Conservation (phyloP, 2,888 invertebrate species). For the Yponomeuta evonymella region DNA sequence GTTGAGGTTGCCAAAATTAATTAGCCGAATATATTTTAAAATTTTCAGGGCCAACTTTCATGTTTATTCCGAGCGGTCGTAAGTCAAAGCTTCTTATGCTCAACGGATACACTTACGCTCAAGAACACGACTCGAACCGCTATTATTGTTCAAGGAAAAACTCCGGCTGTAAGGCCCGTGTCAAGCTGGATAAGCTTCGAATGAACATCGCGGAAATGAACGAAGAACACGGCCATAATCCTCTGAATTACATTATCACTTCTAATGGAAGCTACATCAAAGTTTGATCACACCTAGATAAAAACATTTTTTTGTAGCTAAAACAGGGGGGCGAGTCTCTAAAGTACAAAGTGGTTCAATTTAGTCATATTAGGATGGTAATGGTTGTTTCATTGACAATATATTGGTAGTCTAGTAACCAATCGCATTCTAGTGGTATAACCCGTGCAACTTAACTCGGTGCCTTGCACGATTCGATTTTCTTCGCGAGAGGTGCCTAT, state of each 20-base stretch:
- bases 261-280: background rate
- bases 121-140: background rate
- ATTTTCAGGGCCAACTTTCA: constrained; percentile 4
- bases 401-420: no score
- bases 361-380: no score
- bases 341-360: no score
- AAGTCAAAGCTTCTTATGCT: background rate
- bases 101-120: constrained; percentile 3
- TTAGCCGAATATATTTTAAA: background rate
- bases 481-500: no score
- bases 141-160: constrained; percentile 8
- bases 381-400: no score
- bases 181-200: background rate
- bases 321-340: no score
- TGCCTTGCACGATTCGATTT: no score
- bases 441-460: no score
- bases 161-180: background rate
- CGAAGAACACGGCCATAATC: background rate
- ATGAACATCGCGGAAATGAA: background rate
- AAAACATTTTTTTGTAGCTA: no score
- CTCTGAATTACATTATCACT: background rate
- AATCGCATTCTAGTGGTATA: no score
- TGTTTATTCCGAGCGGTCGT: background rate
- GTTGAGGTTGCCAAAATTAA: background rate
- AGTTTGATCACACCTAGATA: background rate